Evolutionary conservation across 2,888 invertebrate genomes (phyloP).

Genomic region (Agrotis puta): DNA sequence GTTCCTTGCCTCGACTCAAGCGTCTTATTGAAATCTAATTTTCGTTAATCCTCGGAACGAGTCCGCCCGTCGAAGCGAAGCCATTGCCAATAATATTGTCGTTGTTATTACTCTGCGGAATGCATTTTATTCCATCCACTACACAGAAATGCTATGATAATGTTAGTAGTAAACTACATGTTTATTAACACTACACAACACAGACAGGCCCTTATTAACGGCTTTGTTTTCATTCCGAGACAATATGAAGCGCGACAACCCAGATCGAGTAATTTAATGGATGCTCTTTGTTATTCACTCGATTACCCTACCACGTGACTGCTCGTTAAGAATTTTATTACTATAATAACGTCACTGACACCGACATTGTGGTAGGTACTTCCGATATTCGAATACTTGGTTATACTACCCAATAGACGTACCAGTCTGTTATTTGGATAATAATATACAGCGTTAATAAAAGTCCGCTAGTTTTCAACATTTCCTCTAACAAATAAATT

Average conservation of each 20-base stretch:
- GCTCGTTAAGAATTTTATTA: conserved; percentile 1
- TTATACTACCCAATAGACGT: not conserved
- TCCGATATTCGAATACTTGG: conserved; percentile 1
- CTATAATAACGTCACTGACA: not conserved
- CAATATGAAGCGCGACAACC: conserved; percentile 6
- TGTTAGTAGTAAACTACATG: conserved; percentile 38
- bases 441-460: not conserved
- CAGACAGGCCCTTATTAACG: conserved; percentile 9
- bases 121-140: conserved; percentile 70
- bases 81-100: conserved; percentile 82
- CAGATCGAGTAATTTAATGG: conserved; percentile 6
- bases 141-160: conserved; percentile 65
- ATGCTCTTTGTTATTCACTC: conserved; percentile 15
- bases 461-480: not conserved
- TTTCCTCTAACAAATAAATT: conserved; percentile 1
- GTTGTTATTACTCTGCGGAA: conserved; percentile 76
- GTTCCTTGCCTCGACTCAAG: conserved; percentile 83
- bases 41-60: conserved; percentile 87
- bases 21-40: conserved; percentile 91
- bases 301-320: conserved; percentile 2
- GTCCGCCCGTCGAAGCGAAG: conserved; percentile 73
- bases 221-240: conserved; percentile 9
- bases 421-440: not conserved
- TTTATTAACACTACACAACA: conserved; percentile 6
- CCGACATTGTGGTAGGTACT: not conserved